A percentile compares a stretch with the other conserved stretches of the same genome.
phyloP scores from a whole-genome alignment of 2,797 vertebrate genomes.

The Xyrichtys novacula region DNA sequence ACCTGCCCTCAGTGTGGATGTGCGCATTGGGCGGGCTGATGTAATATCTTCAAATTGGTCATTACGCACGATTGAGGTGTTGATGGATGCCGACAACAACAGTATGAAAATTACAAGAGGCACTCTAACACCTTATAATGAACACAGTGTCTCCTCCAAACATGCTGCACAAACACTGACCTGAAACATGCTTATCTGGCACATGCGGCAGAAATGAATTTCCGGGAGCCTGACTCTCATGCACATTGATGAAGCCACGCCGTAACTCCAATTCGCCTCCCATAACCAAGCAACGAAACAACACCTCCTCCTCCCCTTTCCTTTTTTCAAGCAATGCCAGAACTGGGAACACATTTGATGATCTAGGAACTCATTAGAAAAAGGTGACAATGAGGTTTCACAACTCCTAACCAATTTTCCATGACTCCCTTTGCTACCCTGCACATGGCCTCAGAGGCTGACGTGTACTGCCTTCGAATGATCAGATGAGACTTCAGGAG shows the following conservation, averaged over 20 bases:
- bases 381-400: conserved; percentile 90
- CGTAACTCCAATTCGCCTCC: conserved; percentile 47
- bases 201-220: conserved; percentile 75
- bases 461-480: conserved; percentile 73
- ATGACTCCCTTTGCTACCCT: conserved; percentile 68
- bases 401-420: conserved; percentile 75
- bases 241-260: conserved; percentile 79
- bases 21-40: conserved; percentile 53
- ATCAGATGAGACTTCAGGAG: conserved; percentile 29
- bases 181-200: conserved; percentile 80
- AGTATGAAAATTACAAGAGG: conserved; percentile 75
- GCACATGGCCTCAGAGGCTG: conserved; percentile 62
- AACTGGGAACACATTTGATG: conserved; percentile 74
- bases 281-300: conserved; percentile 45
- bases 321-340: conserved; percentile 69
- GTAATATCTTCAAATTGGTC: conserved; percentile 80
- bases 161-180: conserved; percentile 65
- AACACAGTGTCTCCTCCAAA: conserved; percentile 62
- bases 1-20: conserved; percentile 53
- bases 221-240: conserved; percentile 78
- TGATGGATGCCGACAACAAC: conserved; percentile 77
- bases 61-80: conserved; percentile 79
- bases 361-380: conserved; percentile 86
- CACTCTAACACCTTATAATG: conserved; percentile 84
- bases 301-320: conserved; percentile 48